Percentiles rank a stretch among this genome's conserved stretches.
Evolutionary conservation across 1,140 invertebrate species (phyloP).

Genomic region (Euwallacea fornicatus): DNA sequence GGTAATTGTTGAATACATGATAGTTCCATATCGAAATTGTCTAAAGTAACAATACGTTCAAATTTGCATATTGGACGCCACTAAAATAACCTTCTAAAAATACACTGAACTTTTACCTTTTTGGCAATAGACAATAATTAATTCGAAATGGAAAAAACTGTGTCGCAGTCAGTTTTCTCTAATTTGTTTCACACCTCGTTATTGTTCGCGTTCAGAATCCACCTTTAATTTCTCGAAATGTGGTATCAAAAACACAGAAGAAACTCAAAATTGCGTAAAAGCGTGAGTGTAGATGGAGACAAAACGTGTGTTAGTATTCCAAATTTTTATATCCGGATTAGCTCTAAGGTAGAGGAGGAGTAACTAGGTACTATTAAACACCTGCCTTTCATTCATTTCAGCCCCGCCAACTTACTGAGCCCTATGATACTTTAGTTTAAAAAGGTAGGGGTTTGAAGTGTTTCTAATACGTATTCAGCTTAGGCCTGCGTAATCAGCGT

Average conservation of each 20-base stretch:
- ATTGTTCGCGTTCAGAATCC: background rate
- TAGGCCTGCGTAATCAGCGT: too few species aligned
- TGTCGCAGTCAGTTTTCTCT: constrained; percentile 11
- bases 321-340: too few species aligned
- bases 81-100: constrained; percentile 3
- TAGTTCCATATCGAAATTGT: too few species aligned
- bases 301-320: too few species aligned
- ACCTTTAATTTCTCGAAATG: background rate
- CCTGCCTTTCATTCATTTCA: background rate
- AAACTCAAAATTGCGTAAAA: too few species aligned
- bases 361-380: too few species aligned
- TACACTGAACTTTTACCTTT: constrained; percentile 22
- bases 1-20: too few species aligned
- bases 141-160: constrained; percentile 21
- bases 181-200: background rate
- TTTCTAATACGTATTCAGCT: background rate
- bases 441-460: background rate
- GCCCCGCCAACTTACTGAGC: background rate
- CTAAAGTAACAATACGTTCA: too few species aligned
- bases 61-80: too few species aligned
- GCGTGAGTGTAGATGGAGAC: too few species aligned
- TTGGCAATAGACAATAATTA: constrained; percentile 9
- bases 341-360: too few species aligned
- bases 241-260: background rate
- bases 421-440: constrained; percentile 4